phyloP scores from a whole-genome alignment of 2,113 vertebrate species.

The Muntiacus muntjak region DNA sequence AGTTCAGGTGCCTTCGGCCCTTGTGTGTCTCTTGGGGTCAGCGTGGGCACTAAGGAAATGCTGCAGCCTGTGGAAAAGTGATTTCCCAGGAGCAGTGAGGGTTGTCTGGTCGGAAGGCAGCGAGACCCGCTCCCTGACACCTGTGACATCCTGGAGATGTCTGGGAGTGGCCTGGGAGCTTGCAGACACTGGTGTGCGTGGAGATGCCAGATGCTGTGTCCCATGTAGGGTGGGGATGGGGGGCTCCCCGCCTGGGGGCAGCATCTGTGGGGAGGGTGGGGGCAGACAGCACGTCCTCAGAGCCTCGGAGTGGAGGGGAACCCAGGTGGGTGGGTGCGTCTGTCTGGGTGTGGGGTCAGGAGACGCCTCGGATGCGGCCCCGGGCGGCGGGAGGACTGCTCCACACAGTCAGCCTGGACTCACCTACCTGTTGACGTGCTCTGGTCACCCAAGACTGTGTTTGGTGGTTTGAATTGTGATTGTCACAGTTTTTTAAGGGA shows the following conservation, averaged over 20 bases:
- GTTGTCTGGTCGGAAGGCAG: rapidly evolving
- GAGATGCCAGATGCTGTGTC: not conserved
- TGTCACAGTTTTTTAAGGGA: not conserved
- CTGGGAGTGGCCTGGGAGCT: not conserved
- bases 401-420: not conserved
- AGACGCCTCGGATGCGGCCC: rapidly evolving
- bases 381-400: not conserved
- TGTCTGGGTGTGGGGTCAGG: rapidly evolving
- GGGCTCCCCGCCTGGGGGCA: not conserved
- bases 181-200: not conserved
- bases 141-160: not conserved
- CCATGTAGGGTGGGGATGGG: rapidly evolving
- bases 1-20: not conserved
- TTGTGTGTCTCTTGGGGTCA: not conserved
- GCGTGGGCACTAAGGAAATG: rapidly evolving
- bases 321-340: too few relatives aligned
- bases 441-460: rapidly evolving
- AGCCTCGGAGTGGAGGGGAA: not conserved
- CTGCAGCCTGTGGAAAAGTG: not conserved
- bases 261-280: rapidly evolving
- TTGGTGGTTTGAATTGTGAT: not conserved
- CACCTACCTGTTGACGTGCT: rapidly evolving
- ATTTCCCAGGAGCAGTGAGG: not conserved
- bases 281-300: rapidly evolving
- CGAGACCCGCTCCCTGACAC: not conserved